phyloP scores from a whole-genome alignment of 2,888 invertebrate species.

The Melieria crassipennis region DNA sequence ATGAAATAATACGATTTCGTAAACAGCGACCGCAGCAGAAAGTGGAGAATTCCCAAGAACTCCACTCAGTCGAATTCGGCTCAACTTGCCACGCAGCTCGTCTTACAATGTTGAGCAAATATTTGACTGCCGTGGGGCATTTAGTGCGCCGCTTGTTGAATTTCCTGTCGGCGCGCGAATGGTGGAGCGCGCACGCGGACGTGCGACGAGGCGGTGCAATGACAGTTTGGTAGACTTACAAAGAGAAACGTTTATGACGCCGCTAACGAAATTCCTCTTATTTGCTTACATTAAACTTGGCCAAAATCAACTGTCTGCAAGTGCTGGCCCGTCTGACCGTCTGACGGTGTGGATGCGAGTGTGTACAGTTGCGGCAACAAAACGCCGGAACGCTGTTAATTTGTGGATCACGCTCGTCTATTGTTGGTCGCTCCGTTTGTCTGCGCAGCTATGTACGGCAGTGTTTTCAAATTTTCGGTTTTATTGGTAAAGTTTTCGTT shows the following conservation, averaged over 20 bases:
- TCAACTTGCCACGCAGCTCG: too few species aligned
- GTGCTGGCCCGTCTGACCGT: background rate
- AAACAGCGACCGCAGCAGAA: too few species aligned
- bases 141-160: slow-evolving; percentile 23
- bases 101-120: slow-evolving; percentile 13
- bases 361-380: background rate
- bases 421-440: too few species aligned
- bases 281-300: slow-evolving; percentile 23
- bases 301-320: slow-evolving; percentile 10
- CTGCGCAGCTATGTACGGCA: too few species aligned
- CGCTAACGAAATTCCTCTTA: background rate
- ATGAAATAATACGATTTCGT: too few species aligned
- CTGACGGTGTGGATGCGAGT: slow-evolving; percentile 16
- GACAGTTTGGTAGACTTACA: slow-evolving; percentile 15
- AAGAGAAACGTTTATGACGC: background rate
- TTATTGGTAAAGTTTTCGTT: slow-evolving; percentile 8
- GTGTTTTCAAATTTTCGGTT: background rate
- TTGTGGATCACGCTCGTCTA: slow-evolving; percentile 27
- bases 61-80: too few species aligned
- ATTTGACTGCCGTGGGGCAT: slow-evolving; percentile 18
- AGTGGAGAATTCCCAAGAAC: too few species aligned
- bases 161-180: slow-evolving; percentile 23
- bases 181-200: background rate
- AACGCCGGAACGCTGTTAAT: slow-evolving; percentile 14
- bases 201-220: slow-evolving; percentile 18